Evolutionary conservation across 1,140 invertebrate species (phyloP).

Genomic region (Lutraria rhynchaena): DNA sequence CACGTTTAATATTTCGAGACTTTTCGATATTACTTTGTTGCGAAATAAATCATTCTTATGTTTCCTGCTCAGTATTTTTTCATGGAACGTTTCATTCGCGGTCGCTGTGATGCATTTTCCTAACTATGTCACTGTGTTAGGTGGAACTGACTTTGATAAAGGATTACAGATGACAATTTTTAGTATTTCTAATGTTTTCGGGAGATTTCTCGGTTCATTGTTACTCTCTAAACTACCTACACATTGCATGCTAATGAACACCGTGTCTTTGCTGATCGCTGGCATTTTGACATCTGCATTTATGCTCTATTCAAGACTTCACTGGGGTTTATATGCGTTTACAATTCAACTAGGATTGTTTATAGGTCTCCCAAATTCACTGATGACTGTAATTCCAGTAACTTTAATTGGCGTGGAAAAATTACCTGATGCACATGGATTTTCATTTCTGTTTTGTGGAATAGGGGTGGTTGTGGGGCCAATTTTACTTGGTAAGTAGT

Average conservation of each 20-base stretch:
- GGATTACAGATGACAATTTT: constrained; percentile 27
- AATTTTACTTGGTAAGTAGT: too few relatives aligned
- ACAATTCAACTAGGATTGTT: too few relatives aligned
- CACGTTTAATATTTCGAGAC: not conserved
- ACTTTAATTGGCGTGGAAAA: too few relatives aligned
- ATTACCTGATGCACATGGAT: too few relatives aligned
- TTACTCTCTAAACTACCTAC: not conserved
- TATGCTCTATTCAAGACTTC: too few relatives aligned
- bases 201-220: not conserved
- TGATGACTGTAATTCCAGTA: too few relatives aligned
- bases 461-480: too few relatives aligned
- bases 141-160: constrained; percentile 3
- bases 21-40: constrained; percentile 22
- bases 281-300: constrained; percentile 29
- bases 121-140: constrained; percentile 19
- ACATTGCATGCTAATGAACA: not conserved
- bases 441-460: too few relatives aligned
- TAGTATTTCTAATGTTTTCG: not conserved
- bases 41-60: constrained; percentile 4
- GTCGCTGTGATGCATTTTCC: constrained; percentile 24
- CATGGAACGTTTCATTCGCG: constrained; percentile 26
- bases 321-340: too few relatives aligned
- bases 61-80: constrained; percentile 19
- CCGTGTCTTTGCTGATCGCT: not conserved
- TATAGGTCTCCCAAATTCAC: too few relatives aligned